Evolutionary conservation across 2,888 invertebrate species (phyloP).

Genomic region (Caenorhabditis sp.): DNA sequence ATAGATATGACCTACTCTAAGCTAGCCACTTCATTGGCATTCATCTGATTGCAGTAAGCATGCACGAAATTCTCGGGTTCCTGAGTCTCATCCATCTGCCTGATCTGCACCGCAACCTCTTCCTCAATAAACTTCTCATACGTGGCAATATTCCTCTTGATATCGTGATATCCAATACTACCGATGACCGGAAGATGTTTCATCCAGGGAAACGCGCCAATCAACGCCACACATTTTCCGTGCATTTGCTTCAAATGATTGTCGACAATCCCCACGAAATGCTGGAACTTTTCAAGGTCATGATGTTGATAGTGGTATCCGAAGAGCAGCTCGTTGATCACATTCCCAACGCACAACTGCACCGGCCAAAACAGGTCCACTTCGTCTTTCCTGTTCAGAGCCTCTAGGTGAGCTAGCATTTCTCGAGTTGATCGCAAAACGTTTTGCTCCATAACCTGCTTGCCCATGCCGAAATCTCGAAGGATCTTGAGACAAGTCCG

Average conservation of each 20-base stretch:
- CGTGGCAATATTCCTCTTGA: slow-evolving; percentile 35
- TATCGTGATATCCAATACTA: slow-evolving; percentile 35
- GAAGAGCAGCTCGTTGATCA: slow-evolving; percentile 72
- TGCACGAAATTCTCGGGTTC: slow-evolving; percentile 68
- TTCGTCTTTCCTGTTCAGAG: slow-evolving; percentile 12
- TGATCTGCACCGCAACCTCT: slow-evolving; percentile 42
- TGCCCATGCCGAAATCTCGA: slow-evolving; percentile 71
- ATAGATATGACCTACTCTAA: background rate
- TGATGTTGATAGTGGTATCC: slow-evolving; percentile 66
- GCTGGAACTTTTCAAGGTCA: slow-evolving; percentile 60
- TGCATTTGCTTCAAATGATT: slow-evolving; percentile 20
- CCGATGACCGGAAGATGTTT: slow-evolving; percentile 60
- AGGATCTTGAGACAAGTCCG: slow-evolving; percentile 69
- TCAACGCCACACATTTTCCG: background rate
- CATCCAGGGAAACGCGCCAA: slow-evolving; percentile 52
- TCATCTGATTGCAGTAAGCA: no score
- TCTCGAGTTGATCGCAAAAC: slow-evolving; percentile 52
- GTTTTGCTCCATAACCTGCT: slow-evolving; percentile 70
- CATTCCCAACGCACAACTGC: slow-evolving; percentile 72
- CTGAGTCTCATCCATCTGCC: slow-evolving; percentile 34
- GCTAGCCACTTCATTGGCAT: background rate
- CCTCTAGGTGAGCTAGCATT: slow-evolving; percentile 50
- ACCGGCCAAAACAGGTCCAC: slow-evolving; percentile 67
- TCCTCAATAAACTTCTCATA: slow-evolving; percentile 45
- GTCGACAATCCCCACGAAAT: slow-evolving; percentile 48